Evolutionary conservation across 2,888 invertebrate species (phyloP).

Genomic region (Ephialtes manifestator): DNA sequence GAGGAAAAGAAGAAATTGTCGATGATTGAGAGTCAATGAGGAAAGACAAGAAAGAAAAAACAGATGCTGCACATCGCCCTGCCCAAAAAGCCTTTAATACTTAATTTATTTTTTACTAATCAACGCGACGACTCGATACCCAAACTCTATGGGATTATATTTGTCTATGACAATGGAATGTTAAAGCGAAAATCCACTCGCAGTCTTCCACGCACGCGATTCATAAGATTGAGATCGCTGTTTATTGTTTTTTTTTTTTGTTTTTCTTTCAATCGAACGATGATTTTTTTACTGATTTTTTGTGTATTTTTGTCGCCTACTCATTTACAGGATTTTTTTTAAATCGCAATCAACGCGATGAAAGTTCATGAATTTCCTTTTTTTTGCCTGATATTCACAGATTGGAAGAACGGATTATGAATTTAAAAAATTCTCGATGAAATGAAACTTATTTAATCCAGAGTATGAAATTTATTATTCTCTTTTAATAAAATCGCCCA

Average conservation of each 20-base stretch:
- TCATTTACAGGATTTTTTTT: background rate
- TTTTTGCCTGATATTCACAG: slow-evolving; percentile 30
- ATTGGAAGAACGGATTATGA: background rate
- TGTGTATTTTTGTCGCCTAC: background rate
- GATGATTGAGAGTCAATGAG: background rate
- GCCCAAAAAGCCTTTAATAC: slow-evolving; percentile 35
- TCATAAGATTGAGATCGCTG: background rate
- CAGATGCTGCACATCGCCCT: slow-evolving; percentile 29
- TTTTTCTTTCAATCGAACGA: slow-evolving; percentile 2
- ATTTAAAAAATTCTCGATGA: background rate
- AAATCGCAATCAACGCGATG: background rate
- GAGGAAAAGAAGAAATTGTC: slow-evolving; percentile 13
- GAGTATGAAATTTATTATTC: too few relatives aligned
- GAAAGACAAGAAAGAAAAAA: background rate
- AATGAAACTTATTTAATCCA: background rate
- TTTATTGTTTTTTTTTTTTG: too few relatives aligned
- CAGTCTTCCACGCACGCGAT: slow-evolving; percentile 32
- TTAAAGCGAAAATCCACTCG: slow-evolving; percentile 10
- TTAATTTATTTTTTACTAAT: slow-evolving; percentile 57
- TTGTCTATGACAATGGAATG: background rate
- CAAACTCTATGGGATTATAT: background rate
- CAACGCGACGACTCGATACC: slow-evolving; percentile 30
- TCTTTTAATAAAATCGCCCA: too few relatives aligned
- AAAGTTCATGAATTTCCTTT: slow-evolving; percentile 15
- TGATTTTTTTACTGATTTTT: background rate